Conservation (phyloP, 2,888 invertebrate species). For the Tromatobia lineatoria region DNA sequence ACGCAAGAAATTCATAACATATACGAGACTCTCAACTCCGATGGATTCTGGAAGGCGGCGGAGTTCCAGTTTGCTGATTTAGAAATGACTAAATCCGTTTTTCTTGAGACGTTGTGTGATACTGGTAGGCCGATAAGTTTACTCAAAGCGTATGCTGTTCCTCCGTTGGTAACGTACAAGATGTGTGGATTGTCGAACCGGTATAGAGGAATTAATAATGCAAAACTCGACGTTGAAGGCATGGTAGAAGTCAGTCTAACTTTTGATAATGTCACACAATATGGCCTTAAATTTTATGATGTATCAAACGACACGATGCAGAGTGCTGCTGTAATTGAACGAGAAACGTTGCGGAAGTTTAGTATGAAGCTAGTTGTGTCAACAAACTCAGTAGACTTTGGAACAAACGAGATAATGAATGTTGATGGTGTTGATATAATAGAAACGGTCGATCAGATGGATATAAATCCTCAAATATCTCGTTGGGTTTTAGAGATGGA, state of each 20-base stretch:
- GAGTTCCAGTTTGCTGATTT: background rate
- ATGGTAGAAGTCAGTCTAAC: background rate
- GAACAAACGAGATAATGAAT: conserved; percentile 19
- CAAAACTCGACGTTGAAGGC: conserved; percentile 20
- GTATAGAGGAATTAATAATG: conserved; percentile 43
- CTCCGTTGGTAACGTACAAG: conserved; percentile 25
- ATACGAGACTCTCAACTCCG: background rate
- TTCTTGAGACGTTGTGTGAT: conserved; percentile 34
- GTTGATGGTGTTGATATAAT: background rate
- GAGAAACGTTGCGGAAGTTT: conserved; percentile 18
- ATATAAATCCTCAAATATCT: conserved; percentile 16
- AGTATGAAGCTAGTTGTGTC: background rate
- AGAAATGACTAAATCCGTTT: background rate
- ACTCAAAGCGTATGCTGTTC: conserved; percentile 34
- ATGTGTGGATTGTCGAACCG: conserved; percentile 5
- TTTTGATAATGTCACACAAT: conserved; percentile 32
- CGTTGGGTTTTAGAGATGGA: no score
- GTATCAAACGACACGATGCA: conserved; percentile 24
- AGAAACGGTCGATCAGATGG: background rate
- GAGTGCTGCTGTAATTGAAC: conserved; percentile 23
- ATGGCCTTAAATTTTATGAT: conserved; percentile 6
- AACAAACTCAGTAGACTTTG: background rate
- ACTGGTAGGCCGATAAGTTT: conserved; percentile 52
- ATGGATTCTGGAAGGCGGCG: background rate
- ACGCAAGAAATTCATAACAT: conserved; percentile 30